Conservation (phyloP, 2,888 invertebrate species). For the Cheilosia vernalis region DNA sequence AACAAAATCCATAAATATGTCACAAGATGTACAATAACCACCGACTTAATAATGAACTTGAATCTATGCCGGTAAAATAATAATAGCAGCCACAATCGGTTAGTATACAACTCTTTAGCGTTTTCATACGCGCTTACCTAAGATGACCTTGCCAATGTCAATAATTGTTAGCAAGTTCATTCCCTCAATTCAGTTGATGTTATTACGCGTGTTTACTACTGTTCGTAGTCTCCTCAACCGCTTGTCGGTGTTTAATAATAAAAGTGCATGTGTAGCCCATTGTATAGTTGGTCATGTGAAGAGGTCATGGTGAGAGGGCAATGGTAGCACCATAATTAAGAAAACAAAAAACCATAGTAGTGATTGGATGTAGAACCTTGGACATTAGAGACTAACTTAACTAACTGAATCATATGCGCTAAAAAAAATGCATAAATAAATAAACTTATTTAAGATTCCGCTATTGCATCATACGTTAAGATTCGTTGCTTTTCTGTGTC, state of each 20-base stretch:
- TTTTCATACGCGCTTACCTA: constrained; percentile 33
- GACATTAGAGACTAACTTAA: constrained; percentile 4
- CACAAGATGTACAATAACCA: constrained; percentile 15
- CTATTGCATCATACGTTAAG: constrained; percentile 1
- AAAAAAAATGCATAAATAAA: neutral
- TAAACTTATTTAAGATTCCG: neutral
- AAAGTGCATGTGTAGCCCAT: constrained; percentile 39
- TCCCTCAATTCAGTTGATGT: constrained; percentile 65
- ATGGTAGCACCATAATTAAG: constrained; percentile 31
- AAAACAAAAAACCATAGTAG: constrained; percentile 11
- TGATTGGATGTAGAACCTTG: constrained; percentile 55
- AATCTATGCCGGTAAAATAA: constrained; percentile 35
- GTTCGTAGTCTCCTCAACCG: neutral
- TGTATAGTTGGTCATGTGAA: constrained; percentile 48
- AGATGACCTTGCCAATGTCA: constrained; percentile 71
- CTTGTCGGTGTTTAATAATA: constrained; percentile 11
- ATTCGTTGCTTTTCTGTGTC: neutral
- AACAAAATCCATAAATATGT: constrained; percentile 21
- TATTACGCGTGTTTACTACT: constrained; percentile 37
- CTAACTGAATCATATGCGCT: neutral
- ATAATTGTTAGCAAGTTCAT: constrained; percentile 74
- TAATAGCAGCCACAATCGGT: constrained; percentile 3
- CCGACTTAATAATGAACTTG: constrained; percentile 59
- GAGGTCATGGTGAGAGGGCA: constrained; percentile 63
- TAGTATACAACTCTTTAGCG: constrained; percentile 27